phyloP scores from a whole-genome alignment of 2,113 vertebrate species.

The Fregata magnificens region DNA sequence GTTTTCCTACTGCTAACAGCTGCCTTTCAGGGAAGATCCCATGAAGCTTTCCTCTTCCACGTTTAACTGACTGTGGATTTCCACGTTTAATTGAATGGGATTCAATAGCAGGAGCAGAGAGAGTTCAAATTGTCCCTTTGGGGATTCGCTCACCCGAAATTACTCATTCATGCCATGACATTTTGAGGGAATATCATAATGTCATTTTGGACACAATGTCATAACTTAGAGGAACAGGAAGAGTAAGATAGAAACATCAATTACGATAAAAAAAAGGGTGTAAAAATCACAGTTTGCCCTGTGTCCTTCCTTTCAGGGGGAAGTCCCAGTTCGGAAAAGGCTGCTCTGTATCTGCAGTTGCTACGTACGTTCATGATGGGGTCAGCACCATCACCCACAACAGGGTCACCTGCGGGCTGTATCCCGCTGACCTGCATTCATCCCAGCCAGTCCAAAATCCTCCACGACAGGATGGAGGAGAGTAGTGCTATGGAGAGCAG shows the following conservation, averaged over 20 bases:
- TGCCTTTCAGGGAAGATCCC: slow-evolving; percentile 47
- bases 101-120: slow-evolving; percentile 43
- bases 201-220: slow-evolving; percentile 40
- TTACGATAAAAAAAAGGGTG: neutral
- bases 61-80: slow-evolving; percentile 45
- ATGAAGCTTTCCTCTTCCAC: slow-evolving; percentile 32
- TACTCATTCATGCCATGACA: slow-evolving; percentile 52
- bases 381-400: accelerated
- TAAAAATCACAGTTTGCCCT: neutral
- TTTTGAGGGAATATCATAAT: slow-evolving; percentile 59
- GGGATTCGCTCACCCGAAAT: slow-evolving; percentile 17
- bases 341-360: neutral
- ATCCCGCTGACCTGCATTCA: neutral
- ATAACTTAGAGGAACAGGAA: slow-evolving; percentile 41
- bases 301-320: neutral
- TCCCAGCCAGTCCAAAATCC: neutral
- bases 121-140: slow-evolving; percentile 47
- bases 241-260: slow-evolving; percentile 46
- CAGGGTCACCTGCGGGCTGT: neutral
- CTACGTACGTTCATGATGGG: accelerated
- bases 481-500: neutral
- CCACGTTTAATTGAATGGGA: slow-evolving; percentile 32
- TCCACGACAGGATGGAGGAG: accelerated
- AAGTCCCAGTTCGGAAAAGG: neutral
- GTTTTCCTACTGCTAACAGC: slow-evolving; percentile 40